Evolutionary conservation across 2,888 invertebrate genomes (phyloP).

Genomic region (Macrosiphum euphorbiae): DNA sequence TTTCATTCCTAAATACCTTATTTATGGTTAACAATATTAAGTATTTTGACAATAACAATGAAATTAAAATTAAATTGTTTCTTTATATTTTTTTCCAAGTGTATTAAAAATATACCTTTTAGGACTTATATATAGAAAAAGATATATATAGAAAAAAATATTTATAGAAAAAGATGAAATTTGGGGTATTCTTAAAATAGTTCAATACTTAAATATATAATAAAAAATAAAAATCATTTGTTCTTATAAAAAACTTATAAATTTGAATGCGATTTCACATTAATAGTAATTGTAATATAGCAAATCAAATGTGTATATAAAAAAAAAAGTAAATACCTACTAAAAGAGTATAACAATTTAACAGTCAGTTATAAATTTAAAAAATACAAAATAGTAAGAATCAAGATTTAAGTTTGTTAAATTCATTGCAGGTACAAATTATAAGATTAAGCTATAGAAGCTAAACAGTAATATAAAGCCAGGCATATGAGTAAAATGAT

Average conservation of each 20-base stretch:
- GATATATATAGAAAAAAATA: no score
- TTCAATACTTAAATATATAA: neutral
- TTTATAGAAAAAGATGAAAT: neutral
- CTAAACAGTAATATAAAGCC: neutral
- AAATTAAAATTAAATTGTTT: neutral
- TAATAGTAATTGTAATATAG: neutral
- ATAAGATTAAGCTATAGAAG: neutral
- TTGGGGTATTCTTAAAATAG: neutral
- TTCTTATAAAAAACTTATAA: neutral
- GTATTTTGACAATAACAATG: neutral
- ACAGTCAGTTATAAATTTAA: neutral
- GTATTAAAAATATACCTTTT: neutral
- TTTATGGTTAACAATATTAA: neutral
- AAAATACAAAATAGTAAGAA: neutral
- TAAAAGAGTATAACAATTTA: neutral
- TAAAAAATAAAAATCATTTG: neutral
- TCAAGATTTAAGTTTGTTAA: neutral
- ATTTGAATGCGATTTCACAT: neutral
- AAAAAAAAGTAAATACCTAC: neutral
- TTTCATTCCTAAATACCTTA: neutral
- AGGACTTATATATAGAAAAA: neutral
- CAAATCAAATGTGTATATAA: neutral
- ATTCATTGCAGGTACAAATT: neutral
- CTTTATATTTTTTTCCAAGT: neutral
- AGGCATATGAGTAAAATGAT: slow-evolving; percentile 18